Conservation (phyloP, 2,888 invertebrate genomes). For the Drosophila falleni region DNA sequence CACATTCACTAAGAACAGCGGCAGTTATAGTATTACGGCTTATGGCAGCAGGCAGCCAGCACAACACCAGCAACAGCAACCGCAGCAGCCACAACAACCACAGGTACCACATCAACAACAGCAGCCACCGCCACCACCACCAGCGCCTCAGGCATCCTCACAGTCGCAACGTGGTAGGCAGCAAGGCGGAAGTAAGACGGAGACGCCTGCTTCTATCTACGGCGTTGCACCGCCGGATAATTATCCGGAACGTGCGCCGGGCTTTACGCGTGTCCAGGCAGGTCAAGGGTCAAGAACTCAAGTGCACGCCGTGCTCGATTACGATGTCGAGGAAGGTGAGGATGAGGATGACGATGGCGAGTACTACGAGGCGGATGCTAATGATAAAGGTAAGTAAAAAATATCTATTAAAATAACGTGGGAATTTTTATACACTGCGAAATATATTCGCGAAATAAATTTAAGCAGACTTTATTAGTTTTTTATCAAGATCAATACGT, state of each 20-base stretch:
- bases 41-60: constrained; percentile 68
- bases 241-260: constrained; percentile 87
- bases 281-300: constrained; percentile 86
- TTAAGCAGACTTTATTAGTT: too few relatives aligned
- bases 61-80: constrained; percentile 44
- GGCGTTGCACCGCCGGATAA: constrained; percentile 65
- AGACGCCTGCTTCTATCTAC: constrained; percentile 69
- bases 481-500: too few relatives aligned
- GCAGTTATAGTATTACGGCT: constrained; percentile 75
- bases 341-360: constrained; percentile 82
- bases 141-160: constrained; percentile 8
- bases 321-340: constrained; percentile 85
- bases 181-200: constrained; percentile 47
- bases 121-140: constrained; percentile 35
- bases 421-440: not conserved
- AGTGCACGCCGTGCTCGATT: constrained; percentile 85
- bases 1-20: constrained; percentile 69
- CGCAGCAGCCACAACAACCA: constrained; percentile 8
- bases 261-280: constrained; percentile 89
- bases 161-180: constrained; percentile 48
- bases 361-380: constrained; percentile 81
- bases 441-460: not conserved
- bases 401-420: too few relatives aligned
- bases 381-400: constrained; percentile 63
- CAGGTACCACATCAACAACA: constrained; percentile 26